Conservation (phyloP, 2,113 vertebrate genomes). For the Lophura nycthemera region DNA sequence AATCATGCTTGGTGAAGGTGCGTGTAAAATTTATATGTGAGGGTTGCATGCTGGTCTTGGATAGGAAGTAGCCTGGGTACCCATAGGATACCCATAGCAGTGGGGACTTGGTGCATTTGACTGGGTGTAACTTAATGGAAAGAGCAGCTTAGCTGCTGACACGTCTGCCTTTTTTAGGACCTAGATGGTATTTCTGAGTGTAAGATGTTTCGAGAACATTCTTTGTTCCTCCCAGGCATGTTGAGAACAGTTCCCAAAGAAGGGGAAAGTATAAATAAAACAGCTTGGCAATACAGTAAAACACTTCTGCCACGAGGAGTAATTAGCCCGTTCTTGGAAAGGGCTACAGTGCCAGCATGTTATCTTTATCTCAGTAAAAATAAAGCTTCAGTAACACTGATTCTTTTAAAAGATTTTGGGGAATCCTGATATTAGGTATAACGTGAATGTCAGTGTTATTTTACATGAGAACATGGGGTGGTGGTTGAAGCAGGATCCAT, state of each 20-base stretch:
- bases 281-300: neutral
- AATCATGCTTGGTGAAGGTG: neutral
- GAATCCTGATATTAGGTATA: neutral
- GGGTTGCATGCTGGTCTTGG: neutral
- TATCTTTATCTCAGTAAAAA: neutral
- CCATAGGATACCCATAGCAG: neutral
- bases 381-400: neutral
- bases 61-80: fast-evolving
- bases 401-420: neutral
- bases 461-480: neutral
- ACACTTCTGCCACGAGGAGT: neutral
- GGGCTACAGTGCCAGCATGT: neutral
- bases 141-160: neutral
- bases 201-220: neutral
- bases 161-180: neutral
- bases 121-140: neutral
- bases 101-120: neutral
- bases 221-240: neutral
- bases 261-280: neutral
- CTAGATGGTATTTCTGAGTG: neutral
- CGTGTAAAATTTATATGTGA: neutral
- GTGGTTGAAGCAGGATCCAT: neutral
- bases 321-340: neutral
- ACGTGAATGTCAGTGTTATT: neutral
- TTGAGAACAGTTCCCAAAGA: neutral